phyloP scores from a whole-genome alignment of 2,888 invertebrate genomes.

The Phengaris arion region DNA sequence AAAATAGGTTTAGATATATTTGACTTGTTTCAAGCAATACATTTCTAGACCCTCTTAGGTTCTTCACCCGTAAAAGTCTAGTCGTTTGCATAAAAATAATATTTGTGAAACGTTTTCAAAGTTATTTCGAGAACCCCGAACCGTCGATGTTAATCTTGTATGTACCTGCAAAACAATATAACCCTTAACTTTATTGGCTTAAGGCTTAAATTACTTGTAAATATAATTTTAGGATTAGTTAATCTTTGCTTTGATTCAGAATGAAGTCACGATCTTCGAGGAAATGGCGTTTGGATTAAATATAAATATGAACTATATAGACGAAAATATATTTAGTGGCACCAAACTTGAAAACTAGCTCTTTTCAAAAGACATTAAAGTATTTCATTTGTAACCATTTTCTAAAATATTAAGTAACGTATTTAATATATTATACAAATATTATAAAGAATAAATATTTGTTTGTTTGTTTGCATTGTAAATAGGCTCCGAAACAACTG shows the following conservation, averaged over 20 bases:
- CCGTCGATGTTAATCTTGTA: not conserved
- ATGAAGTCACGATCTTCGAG: not conserved
- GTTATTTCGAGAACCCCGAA: not conserved
- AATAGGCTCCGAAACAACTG: too few relatives aligned
- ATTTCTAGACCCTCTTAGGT: slow-evolving; percentile 14
- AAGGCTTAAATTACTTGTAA: not conserved
- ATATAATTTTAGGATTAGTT: not conserved
- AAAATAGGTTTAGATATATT: slow-evolving; percentile 6
- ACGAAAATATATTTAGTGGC: not conserved
- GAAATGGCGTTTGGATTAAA: not conserved
- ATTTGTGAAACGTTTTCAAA: not conserved
- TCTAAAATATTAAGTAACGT: too few relatives aligned
- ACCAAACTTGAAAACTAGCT: too few relatives aligned
- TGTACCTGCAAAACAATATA: not conserved
- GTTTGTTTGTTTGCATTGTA: too few relatives aligned
- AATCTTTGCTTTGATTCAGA: slow-evolving; percentile 7
- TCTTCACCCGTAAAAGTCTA: slow-evolving; percentile 6
- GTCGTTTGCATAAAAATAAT: slow-evolving; percentile 16
- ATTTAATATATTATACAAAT: too few relatives aligned
- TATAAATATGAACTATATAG: not conserved
- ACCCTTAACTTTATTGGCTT: not conserved
- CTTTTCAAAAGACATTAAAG: not conserved
- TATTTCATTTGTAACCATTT: too few relatives aligned
- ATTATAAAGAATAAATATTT: too few relatives aligned
- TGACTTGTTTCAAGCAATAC: not conserved